Evolutionary conservation across 2,797 vertebrate species (phyloP).

Genomic region (Epinephelus coioides): DNA sequence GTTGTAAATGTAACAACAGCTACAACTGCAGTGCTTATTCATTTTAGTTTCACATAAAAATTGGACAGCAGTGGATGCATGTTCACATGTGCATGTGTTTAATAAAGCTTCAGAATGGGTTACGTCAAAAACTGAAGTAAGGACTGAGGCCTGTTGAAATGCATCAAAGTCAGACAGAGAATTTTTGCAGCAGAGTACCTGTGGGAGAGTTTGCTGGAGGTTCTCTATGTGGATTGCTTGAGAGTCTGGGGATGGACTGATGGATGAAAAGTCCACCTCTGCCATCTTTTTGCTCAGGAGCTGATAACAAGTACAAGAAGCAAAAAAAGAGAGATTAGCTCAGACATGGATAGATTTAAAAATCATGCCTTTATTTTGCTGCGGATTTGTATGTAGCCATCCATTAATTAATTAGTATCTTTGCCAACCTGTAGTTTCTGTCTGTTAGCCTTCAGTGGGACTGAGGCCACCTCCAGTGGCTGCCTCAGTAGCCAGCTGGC

Average conservation of each 20-base stretch:
- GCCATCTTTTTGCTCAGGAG: conserved; percentile 68
- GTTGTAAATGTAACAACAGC: background rate
- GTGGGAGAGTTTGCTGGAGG: conserved; percentile 58
- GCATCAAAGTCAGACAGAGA: background rate
- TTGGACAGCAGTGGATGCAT: background rate
- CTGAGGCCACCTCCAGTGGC: conserved; percentile 63
- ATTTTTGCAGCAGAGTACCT: conserved; percentile 60
- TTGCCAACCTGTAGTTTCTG: conserved; percentile 78
- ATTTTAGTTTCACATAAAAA: background rate
- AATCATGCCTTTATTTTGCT: background rate
- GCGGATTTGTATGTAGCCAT: background rate
- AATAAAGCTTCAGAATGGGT: background rate
- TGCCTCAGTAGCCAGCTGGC: conserved; percentile 57
- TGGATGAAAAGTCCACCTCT: conserved; percentile 56
- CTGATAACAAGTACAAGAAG: conserved; percentile 6
- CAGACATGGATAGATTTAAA: background rate
- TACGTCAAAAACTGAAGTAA: background rate
- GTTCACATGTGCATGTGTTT: background rate
- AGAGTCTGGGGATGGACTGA: conserved; percentile 53
- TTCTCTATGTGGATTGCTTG: conserved; percentile 56
- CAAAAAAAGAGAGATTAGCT: background rate
- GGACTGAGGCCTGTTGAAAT: background rate
- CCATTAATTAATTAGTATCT: background rate
- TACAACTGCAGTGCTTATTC: background rate
- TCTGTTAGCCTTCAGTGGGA: conserved; percentile 64